Evolutionary conservation across 2,797 vertebrate genomes (phyloP), one percentile per base, ranked within the genome.

Genomic region (Pteropus rufus): DNA sequence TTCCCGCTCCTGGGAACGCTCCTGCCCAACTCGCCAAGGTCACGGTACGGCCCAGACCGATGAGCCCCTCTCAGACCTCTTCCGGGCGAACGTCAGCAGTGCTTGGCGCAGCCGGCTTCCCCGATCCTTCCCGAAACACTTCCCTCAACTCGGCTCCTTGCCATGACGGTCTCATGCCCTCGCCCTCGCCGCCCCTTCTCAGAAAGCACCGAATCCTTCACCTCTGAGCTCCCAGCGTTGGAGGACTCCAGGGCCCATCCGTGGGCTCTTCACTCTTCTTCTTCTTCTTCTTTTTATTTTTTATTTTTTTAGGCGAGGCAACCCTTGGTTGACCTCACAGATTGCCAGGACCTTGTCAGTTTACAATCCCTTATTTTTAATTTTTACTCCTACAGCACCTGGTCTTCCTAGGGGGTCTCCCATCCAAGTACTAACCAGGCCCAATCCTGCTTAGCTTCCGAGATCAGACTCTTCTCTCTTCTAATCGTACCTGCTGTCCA

Each of bases 31-130:
- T 62, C 36, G 41, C 46, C 36, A 56, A 44, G 81, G 21, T 60
- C 16, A 19, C 1, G 10, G 11, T 44, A 11, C 8, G 16, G 36
- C 26, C 65, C n/a, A 23, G 34, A n/a, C 11, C 0, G 2, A 4
- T 4, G 31, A 58, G 10, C 10, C 4, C 5, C n/a, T 54, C 24
- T 77, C 12, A 72, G 79, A 29, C 9, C 39, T 58, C 9, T 6
- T 46, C 29, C 10, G 0, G 4, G 24, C 21, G 70, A 70, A 29
- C 3, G 7, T 4, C 23, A 44, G 8, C 31, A 31, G 36, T 7
- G 4, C 39, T 58, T 1, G 16, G 2, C 2, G 2, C 2, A 12
- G 19, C 18, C 26, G 36, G 11, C 65, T 21, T 81, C 52, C 18
- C 24, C 11, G 46, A 46, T 46, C 7, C 5, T 89, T 31, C n/a